phyloP scores from a whole-genome alignment of 2,888 invertebrate species.

The Serrognathus titanus region DNA sequence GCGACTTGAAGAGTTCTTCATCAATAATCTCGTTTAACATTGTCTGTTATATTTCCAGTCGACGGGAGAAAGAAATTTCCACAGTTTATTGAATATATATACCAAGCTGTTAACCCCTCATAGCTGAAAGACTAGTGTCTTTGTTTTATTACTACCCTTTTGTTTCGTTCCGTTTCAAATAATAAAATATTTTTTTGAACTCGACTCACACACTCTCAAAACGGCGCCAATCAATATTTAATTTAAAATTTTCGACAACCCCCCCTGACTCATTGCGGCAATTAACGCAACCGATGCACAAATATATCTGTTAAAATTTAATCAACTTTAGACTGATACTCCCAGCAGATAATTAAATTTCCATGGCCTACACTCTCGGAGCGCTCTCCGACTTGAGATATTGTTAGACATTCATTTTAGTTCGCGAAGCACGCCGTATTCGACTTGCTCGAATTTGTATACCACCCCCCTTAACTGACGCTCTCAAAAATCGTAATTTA shows the following conservation, averaged over 20 bases:
- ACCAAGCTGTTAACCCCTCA: neutral
- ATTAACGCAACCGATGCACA: constrained; percentile 28
- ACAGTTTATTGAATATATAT: constrained; percentile 12
- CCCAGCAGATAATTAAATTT: constrained; percentile 40
- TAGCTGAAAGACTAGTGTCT: neutral
- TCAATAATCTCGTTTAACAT: constrained; percentile 39
- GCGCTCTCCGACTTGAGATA: constrained; percentile 34
- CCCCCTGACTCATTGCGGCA: constrained; percentile 20
- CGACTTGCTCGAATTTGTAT: constrained; percentile 31
- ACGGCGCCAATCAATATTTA: too few species aligned
- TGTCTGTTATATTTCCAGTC: constrained; percentile 32
- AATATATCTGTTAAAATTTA: constrained; percentile 39
- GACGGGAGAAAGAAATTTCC: constrained; percentile 19
- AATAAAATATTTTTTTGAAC: too few species aligned
- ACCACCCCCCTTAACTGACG: constrained; percentile 36
- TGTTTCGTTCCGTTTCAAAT: too few species aligned
- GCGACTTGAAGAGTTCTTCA: constrained; percentile 40
- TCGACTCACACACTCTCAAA: too few species aligned
- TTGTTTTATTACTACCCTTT: neutral
- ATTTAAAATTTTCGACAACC: neutral
- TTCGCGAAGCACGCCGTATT: constrained; percentile 23
- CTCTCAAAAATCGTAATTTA: constrained; percentile 37
- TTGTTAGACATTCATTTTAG: constrained; percentile 37
- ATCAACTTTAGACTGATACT: constrained; percentile 41
- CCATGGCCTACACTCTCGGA: constrained; percentile 30